Evolutionary conservation across 2,888 invertebrate species (phyloP).

Genomic region (Eristalis tenax): DNA sequence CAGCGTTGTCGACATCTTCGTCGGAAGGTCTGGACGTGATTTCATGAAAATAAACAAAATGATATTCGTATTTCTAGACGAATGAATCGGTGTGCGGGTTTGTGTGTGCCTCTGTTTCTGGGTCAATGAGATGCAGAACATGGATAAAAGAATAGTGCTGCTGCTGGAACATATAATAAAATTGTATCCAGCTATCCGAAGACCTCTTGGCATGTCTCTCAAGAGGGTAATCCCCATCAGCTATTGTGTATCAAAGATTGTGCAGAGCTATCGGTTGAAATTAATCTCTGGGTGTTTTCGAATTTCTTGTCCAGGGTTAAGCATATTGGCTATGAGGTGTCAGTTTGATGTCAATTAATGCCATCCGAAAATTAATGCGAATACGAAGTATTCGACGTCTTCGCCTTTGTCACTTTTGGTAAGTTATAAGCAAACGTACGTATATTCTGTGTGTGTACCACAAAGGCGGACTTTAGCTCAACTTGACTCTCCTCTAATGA

Average conservation of each 20-base stretch:
- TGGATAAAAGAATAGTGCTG: not conserved
- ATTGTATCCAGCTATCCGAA: not conserved
- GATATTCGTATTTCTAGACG: not conserved
- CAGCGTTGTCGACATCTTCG: not conserved
- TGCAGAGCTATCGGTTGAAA: not conserved
- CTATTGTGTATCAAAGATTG: not conserved
- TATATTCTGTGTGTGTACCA: not conserved
- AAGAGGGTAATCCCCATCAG: not conserved
- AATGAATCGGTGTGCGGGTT: not conserved
- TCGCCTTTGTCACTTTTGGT: not conserved
- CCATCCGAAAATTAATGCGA: not conserved
- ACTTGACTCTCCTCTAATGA: not conserved
- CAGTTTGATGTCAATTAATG: not conserved
- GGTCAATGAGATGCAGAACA: not conserved
- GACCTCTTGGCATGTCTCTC: not conserved
- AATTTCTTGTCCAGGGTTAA: not conserved
- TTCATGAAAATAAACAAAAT: not conserved
- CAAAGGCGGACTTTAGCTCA: not conserved
- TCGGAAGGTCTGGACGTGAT: slow-evolving; percentile 14
- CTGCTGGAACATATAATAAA: not conserved
- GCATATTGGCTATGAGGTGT: not conserved
- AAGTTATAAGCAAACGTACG: not conserved
- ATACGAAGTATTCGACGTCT: not conserved
- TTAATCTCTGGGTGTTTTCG: not conserved
- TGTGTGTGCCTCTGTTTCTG: not conserved